These are phyloP conservation scores for Aphidius gifuensis DNA, from an alignment of 1,140 invertebrate species.

Conservation along the genomic window DNA sequence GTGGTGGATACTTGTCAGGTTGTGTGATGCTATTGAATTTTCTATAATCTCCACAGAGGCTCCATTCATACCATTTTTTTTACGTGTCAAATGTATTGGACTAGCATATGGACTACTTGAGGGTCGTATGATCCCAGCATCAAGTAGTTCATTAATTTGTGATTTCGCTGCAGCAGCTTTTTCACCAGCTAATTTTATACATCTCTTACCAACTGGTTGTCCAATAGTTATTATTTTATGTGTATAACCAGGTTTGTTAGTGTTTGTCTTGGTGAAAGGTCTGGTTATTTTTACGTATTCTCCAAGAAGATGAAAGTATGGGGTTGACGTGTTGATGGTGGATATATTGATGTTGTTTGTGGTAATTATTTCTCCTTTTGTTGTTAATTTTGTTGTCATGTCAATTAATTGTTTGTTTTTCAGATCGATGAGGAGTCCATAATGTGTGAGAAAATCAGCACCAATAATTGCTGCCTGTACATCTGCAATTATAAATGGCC, in stretches of 20 bases:
- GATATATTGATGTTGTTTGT: conserved; percentile 2
- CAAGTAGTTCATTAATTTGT: conserved; percentile 9
- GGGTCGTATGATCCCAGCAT: conserved; percentile 30
- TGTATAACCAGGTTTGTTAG: conserved; percentile 15
- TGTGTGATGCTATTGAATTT: conserved; percentile 39
- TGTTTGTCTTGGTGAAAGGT: no score
- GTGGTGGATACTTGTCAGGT: conserved; percentile 36
- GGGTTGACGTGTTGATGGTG: conserved; percentile 14
- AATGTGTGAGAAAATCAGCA: conserved; percentile 42
- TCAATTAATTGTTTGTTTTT: conserved; percentile 33
- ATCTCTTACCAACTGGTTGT: conserved; percentile 25
- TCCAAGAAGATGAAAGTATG: background rate
- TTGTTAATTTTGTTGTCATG: conserved; percentile 18
- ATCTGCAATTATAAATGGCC: conserved; percentile 43
- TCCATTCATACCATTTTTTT: conserved; percentile 35
- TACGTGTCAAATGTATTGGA: conserved; percentile 39
- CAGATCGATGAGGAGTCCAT: conserved; percentile 39
- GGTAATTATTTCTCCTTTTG: conserved; percentile 2
- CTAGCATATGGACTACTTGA: conserved; percentile 42
- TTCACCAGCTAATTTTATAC: conserved; percentile 5
- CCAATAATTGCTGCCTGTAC: conserved; percentile 43
- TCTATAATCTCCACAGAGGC: conserved; percentile 42
- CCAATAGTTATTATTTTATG: conserved; percentile 29
- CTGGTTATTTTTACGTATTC: no score
- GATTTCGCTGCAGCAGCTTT: conserved; percentile 16